phyloP scores from a whole-genome alignment of 2,888 invertebrate genomes.

The Parnassius smintheus region DNA sequence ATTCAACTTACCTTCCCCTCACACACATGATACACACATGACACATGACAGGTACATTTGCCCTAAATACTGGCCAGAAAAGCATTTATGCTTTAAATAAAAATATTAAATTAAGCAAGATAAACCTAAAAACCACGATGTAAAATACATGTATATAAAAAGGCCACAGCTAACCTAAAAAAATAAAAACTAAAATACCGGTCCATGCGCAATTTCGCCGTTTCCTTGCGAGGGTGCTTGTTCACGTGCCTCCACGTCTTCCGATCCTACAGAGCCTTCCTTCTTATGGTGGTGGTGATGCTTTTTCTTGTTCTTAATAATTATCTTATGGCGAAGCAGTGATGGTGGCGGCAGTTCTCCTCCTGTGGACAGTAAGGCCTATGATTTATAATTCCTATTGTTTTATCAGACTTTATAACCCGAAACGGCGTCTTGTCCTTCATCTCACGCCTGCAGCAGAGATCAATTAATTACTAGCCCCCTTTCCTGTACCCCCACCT shows the following conservation, averaged over 20 bases:
- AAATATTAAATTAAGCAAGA: no score
- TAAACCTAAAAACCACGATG: not conserved
- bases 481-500: no score
- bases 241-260: constrained; percentile 51
- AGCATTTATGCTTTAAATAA: no score
- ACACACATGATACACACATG: no score
- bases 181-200: constrained; percentile 41
- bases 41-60: no score
- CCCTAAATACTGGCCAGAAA: no score
- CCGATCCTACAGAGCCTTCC: constrained; percentile 61
- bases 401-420: no score
- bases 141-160: not conserved
- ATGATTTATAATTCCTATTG: no score
- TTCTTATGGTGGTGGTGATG: constrained; percentile 89
- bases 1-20: no score
- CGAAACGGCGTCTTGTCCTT: no score
- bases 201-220: constrained; percentile 67
- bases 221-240: constrained; percentile 62
- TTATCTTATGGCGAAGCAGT: constrained; percentile 92
- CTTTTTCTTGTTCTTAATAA: constrained; percentile 98
- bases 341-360: constrained; percentile 92
- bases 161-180: not conserved
- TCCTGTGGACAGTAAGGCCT: constrained; percentile 67
- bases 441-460: no score
- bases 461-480: no score